Evolutionary conservation across 2,888 invertebrate species (phyloP).

Genomic region (Meloe dianella): DNA sequence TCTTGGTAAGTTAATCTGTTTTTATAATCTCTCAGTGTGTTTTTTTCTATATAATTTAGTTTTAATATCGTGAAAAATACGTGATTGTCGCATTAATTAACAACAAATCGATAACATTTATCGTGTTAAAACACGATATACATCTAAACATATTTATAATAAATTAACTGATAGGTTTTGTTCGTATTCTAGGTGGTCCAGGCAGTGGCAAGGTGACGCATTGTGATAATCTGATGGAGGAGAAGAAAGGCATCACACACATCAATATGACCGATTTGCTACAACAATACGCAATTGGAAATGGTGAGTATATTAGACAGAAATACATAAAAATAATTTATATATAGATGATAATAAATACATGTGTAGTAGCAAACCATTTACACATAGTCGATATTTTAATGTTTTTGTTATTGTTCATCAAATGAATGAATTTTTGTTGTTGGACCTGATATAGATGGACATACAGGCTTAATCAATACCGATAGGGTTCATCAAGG

Average conservation of each 20-base stretch:
- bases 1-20: conserved; percentile 66
- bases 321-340: too few species aligned
- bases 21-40: neutral
- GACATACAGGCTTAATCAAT: conserved; percentile 52
- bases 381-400: conserved; percentile 17
- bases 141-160: neutral
- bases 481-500: conserved; percentile 48
- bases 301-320: conserved; percentile 66
- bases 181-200: conserved; percentile 94
- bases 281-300: conserved; percentile 88
- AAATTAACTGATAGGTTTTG: too few species aligned
- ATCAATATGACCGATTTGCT: conserved; percentile 91
- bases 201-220: conserved; percentile 98
- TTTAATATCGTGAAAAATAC: too few species aligned
- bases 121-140: conserved; percentile 4
- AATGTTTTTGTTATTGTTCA: conserved; percentile 13
- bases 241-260: conserved; percentile 82
- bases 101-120: neutral
- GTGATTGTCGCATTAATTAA: too few species aligned
- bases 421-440: conserved; percentile 8
- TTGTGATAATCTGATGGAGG: conserved; percentile 89
- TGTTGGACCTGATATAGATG: conserved; percentile 46
- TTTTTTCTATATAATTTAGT: too few species aligned
- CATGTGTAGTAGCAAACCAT: conserved; percentile 12
- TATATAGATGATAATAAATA: too few species aligned